Conservation (phyloP, 1,140 invertebrate genomes). For the Calephelis nemesis region DNA sequence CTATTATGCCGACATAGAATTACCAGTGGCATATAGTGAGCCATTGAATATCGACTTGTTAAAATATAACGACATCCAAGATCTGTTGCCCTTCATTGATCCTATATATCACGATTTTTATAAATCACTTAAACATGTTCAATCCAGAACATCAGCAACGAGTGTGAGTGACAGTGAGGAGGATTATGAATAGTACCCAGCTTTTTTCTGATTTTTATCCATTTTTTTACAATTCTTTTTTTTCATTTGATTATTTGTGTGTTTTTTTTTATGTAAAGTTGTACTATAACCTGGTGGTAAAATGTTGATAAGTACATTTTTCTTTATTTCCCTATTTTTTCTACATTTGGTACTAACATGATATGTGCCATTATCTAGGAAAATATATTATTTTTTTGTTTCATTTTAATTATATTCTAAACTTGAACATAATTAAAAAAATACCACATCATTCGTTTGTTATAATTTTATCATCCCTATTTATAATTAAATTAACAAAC, state of each 20-base stretch:
- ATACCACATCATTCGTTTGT: slow-evolving; percentile 6
- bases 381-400: slow-evolving; percentile 7
- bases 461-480: slow-evolving; percentile 6
- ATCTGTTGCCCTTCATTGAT: slow-evolving; percentile 5
- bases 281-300: not conserved
- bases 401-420: slow-evolving; percentile 7
- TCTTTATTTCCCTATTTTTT: slow-evolving; percentile 6
- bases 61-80: slow-evolving; percentile 4
- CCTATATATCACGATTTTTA: slow-evolving; percentile 6
- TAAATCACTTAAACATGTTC: slow-evolving; percentile 6
- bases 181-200: slow-evolving; percentile 5
- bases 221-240: slow-evolving; percentile 7
- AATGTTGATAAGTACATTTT: slow-evolving; percentile 6
- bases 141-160: slow-evolving; percentile 5
- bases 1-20: slow-evolving; percentile 1
- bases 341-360: slow-evolving; percentile 6
- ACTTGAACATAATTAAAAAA: slow-evolving; percentile 6
- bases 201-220: slow-evolving; percentile 6
- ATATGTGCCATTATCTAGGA: slow-evolving; percentile 6
- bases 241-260: slow-evolving; percentile 4
- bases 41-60: slow-evolving; percentile 6
- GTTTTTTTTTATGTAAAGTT: not conserved
- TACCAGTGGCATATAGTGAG: slow-evolving; percentile 5
- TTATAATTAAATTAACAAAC: slow-evolving; percentile 7
- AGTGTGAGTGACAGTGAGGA: slow-evolving; percentile 5